Evolutionary conservation across 2,888 invertebrate species (phyloP).

Genomic region (Metellina segmentata): DNA sequence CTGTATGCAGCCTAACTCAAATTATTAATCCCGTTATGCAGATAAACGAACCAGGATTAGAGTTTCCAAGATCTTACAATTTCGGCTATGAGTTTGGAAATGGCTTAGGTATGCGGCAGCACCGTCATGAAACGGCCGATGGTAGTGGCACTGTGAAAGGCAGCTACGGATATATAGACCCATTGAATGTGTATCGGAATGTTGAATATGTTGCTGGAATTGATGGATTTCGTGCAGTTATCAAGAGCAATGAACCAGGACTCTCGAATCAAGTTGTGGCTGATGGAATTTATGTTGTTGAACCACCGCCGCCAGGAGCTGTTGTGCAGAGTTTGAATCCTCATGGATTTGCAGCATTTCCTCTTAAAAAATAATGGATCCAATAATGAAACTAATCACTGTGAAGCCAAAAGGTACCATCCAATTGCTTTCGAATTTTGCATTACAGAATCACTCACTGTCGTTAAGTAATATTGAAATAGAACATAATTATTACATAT

Average conservation of each 20-base stretch:
- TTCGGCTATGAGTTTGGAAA: constrained; percentile 48
- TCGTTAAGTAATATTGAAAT: too few species aligned
- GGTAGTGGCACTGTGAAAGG: constrained; percentile 48
- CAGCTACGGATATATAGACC: constrained; percentile 43
- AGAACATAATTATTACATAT: too few species aligned
- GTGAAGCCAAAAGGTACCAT: too few species aligned
- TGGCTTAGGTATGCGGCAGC: constrained; percentile 45
- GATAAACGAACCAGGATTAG: neutral
- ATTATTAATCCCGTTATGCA: neutral
- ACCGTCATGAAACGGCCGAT: constrained; percentile 27
- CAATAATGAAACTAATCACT: too few species aligned
- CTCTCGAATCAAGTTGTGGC: constrained; percentile 22
- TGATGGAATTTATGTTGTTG: constrained; percentile 24
- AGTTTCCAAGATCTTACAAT: constrained; percentile 9
- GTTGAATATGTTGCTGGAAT: constrained; percentile 47
- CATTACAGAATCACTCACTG: too few species aligned
- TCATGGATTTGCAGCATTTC: neutral
- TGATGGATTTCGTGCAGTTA: constrained; percentile 43
- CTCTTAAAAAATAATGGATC: neutral
- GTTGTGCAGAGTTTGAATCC: constrained; percentile 19
- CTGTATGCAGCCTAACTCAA: constrained; percentile 21
- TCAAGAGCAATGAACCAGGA: constrained; percentile 57
- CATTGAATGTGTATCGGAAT: constrained; percentile 18
- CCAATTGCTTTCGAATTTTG: too few species aligned
- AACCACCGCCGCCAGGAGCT: constrained; percentile 36